Percentiles rank a stretch among this genome's conserved stretches.
Conservation (phyloP, 2,113 vertebrate species). For the Genyomyrus donnyi region DNA sequence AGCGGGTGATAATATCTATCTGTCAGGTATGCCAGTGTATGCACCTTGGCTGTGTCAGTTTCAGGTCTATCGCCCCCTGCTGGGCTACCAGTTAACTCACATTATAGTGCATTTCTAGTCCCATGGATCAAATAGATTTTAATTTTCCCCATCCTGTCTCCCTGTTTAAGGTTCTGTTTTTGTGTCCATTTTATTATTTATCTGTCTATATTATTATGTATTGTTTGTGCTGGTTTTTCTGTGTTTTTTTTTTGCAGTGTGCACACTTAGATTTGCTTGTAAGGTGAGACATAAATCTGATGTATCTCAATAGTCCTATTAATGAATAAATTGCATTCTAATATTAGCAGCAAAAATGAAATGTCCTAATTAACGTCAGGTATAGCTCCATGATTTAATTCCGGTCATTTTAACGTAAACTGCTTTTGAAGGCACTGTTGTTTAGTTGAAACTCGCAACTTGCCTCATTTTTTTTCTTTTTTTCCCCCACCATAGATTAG, state of each 20-base stretch:
- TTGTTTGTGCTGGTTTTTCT: neutral
- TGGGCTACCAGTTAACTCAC: neutral
- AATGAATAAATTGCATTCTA: neutral
- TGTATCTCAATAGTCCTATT: neutral
- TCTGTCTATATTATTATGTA: neutral
- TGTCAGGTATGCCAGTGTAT: conserved; percentile 71
- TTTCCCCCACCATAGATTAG: neutral
- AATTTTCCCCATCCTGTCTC: neutral
- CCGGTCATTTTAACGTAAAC: neutral
- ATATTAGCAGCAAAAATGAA: neutral
- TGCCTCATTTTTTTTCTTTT: neutral
- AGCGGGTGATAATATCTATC: conserved; percentile 97
- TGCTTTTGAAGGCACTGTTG: neutral
- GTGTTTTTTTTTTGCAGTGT: neutral
- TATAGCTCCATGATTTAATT: neutral
- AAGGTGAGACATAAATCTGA: neutral
- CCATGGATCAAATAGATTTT: neutral
- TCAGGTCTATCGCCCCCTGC: no score
- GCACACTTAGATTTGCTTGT: neutral
- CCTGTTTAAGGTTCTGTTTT: neutral
- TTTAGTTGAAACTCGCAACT: neutral
- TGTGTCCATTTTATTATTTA: neutral
- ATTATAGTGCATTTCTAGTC: neutral
- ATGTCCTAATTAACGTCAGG: neutral
- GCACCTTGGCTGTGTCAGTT: neutral